Conservation (phyloP, 1,140 invertebrate species). For the Cylas formicarius region DNA sequence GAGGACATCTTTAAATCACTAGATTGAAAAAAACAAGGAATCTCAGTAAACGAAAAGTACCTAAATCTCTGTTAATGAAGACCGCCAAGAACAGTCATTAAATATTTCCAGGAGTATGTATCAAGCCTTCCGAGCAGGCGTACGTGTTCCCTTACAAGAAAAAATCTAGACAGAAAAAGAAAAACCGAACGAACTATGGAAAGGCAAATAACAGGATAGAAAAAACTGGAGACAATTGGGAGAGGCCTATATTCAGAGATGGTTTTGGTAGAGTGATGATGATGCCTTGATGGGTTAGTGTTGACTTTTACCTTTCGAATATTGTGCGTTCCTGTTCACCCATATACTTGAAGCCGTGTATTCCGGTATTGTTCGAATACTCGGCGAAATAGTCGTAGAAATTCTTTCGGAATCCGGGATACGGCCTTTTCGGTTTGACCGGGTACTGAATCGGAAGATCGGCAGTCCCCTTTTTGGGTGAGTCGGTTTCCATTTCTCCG, state of each 20-base stretch:
- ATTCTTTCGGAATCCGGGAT: constrained; percentile 32
- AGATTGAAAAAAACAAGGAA: no score
- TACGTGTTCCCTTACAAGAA: background rate
- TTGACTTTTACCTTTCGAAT: constrained; percentile 39
- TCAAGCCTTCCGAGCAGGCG: background rate
- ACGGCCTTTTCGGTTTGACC: constrained; percentile 22
- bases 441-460: background rate
- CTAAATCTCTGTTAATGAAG: no score
- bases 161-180: background rate
- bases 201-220: no score
- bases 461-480: constrained; percentile 2
- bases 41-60: no score
- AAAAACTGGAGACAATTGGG: constrained; percentile 29
- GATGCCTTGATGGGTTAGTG: no score
- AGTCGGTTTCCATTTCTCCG: constrained; percentile 1
- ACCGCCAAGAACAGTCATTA: no score
- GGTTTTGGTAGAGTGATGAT: no score
- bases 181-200: background rate
- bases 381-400: constrained; percentile 35
- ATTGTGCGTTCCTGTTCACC: constrained; percentile 38
- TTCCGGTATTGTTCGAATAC: constrained; percentile 43
- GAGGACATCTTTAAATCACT: no score
- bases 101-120: no score
- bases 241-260: no score
- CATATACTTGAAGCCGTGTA: constrained; percentile 47